Percentiles rank a stretch among this genome's conserved stretches.
Evolutionary conservation across 1,140 invertebrate species (phyloP).

Genomic region (Linepithema humile): DNA sequence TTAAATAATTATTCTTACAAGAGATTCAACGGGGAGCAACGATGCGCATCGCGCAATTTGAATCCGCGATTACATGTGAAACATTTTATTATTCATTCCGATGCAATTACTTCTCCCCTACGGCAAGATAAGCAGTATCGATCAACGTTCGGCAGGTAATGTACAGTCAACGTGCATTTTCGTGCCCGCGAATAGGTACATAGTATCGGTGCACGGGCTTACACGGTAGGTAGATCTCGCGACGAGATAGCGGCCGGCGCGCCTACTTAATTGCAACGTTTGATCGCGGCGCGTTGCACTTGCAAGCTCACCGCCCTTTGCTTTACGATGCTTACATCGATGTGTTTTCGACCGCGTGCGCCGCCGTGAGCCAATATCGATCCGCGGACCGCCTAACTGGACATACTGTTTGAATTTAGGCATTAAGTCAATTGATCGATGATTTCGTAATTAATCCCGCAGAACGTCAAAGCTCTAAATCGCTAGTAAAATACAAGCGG

Average conservation of each 20-base stretch:
- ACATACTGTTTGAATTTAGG: constrained; percentile 20
- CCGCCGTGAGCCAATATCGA: constrained; percentile 49
- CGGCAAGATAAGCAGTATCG: constrained; percentile 64
- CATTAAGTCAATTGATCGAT: background rate
- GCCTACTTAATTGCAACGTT: constrained; percentile 77
- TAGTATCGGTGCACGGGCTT: constrained; percentile 20
- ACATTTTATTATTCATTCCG: constrained; percentile 10
- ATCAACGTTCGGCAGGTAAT: constrained; percentile 63
- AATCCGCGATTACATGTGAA: no score
- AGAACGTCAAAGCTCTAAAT: background rate
- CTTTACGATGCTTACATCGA: constrained; percentile 63
- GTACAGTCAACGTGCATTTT: constrained; percentile 60
- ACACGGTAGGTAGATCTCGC: constrained; percentile 62
- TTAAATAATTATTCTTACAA: background rate
- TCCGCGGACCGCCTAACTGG: background rate
- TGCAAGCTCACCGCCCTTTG: constrained; percentile 64
- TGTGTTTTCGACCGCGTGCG: constrained; percentile 10
- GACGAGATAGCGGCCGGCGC: constrained; percentile 62
- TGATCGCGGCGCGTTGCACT: constrained; percentile 70
- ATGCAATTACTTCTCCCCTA: constrained; percentile 40
- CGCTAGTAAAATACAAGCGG: constrained; percentile 16
- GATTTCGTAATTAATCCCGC: constrained; percentile 22
- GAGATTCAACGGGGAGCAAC: background rate
- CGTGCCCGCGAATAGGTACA: constrained; percentile 59
- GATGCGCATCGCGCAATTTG: background rate